phyloP scores from a whole-genome alignment of 1,140 invertebrate genomes.

The Drosophila kohkoa region DNA sequence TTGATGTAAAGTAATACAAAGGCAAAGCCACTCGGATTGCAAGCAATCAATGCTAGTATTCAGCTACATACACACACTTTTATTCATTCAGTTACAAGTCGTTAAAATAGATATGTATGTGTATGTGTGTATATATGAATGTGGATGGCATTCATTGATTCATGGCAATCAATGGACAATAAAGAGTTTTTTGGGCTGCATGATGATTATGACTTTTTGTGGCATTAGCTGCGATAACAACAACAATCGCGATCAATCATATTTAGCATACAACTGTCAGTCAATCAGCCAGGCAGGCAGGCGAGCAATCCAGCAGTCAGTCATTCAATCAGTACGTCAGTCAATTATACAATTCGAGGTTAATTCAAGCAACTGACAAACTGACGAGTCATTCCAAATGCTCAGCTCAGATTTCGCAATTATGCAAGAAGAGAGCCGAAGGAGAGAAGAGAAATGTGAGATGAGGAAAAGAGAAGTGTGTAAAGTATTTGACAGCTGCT shows the following conservation, averaged over 20 bases:
- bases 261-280: conserved; percentile 74
- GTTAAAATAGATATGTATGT: background rate
- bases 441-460: background rate
- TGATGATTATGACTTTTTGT: conserved; percentile 42
- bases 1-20: no score
- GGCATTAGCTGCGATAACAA: conserved; percentile 38
- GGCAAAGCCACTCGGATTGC: conserved; percentile 3
- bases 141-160: conserved; percentile 17
- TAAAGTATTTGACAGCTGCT: conserved; percentile 15
- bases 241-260: conserved; percentile 68
- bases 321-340: conserved; percentile 21
- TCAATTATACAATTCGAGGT: conserved; percentile 43
- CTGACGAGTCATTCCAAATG: conserved; percentile 50
- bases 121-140: conserved; percentile 8
- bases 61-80: background rate
- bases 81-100: conserved; percentile 13
- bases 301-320: conserved; percentile 17
- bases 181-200: conserved; percentile 9
- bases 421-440: conserved; percentile 32
- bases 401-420: conserved; percentile 62
- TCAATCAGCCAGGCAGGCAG: conserved; percentile 20
- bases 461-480: background rate
- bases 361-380: conserved; percentile 44
- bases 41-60: conserved; percentile 30
- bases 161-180: conserved; percentile 47